phyloP scores from a whole-genome alignment of 2,113 vertebrate species.

The Hippocampus zosterae region DNA sequence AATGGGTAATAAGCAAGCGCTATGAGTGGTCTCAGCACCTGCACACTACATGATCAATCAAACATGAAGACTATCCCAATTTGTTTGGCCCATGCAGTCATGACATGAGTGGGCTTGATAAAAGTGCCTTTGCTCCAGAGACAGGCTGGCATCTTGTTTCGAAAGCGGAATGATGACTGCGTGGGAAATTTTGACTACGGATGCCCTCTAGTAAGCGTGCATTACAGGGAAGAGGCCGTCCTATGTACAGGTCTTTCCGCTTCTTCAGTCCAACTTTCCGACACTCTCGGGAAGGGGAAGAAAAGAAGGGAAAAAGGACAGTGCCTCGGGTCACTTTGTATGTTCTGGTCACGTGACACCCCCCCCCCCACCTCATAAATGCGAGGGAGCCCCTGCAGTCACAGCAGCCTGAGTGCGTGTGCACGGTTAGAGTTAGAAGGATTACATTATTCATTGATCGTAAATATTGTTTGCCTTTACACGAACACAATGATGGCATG shows the following conservation, averaged over 20 bases:
- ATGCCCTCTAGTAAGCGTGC: slow-evolving; percentile 16
- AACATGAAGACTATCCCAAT: slow-evolving; percentile 17
- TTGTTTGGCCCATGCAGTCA: slow-evolving; percentile 45
- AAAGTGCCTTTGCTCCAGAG: slow-evolving; percentile 34
- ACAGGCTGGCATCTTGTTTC: slow-evolving; percentile 24
- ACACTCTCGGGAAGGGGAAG: slow-evolving; percentile 38
- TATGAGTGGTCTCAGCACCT: neutral
- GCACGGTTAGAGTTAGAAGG: slow-evolving; percentile 15
- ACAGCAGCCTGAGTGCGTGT: slow-evolving; percentile 24
- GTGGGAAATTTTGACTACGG: slow-evolving; percentile 34
- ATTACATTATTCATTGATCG: slow-evolving; percentile 7
- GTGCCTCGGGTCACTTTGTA: slow-evolving; percentile 27
- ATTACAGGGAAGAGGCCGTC: slow-evolving; percentile 18
- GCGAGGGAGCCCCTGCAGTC: slow-evolving; percentile 26
- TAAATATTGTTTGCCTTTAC: slow-evolving; percentile 2
- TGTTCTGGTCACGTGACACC: slow-evolving; percentile 35
- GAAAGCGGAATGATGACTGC: slow-evolving; percentile 29
- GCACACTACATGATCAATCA: slow-evolving; percentile 4
- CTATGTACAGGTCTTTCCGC: slow-evolving; percentile 37
- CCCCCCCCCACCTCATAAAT: slow-evolving; percentile 8
- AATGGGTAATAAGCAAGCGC: slow-evolving; percentile 8
- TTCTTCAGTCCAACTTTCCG: slow-evolving; percentile 41
- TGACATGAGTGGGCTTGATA: slow-evolving; percentile 41
- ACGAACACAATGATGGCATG: slow-evolving; percentile 15
- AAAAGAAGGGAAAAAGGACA: slow-evolving; percentile 26